phyloP scores from a whole-genome alignment of 2,888 invertebrate species.

The Endotricha flammealis region DNA sequence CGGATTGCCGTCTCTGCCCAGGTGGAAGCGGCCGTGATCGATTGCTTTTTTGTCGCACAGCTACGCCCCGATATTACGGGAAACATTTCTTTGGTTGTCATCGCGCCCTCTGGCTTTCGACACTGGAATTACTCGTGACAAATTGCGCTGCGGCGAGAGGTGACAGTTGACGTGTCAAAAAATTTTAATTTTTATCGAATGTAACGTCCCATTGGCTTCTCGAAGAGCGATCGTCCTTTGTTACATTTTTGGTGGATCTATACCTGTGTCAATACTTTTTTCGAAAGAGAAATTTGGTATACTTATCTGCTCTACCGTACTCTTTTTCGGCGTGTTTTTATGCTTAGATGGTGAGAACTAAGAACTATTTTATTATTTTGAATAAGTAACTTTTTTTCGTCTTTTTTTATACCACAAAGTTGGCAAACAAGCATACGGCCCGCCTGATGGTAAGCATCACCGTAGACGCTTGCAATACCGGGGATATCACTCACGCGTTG shows the following conservation, averaged over 20 bases:
- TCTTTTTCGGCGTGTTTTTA: too few species aligned
- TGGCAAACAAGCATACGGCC: too few species aligned
- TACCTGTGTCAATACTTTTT: background rate
- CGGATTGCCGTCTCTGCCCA: constrained; percentile 54
- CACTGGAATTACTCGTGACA: constrained; percentile 50
- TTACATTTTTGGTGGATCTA: background rate
- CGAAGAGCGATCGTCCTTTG: background rate
- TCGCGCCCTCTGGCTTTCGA: constrained; percentile 43
- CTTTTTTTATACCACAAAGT: too few species aligned
- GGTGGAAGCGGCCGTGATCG: constrained; percentile 61
- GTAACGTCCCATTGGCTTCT: constrained; percentile 14
- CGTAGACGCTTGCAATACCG: too few species aligned
- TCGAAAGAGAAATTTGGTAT: background rate
- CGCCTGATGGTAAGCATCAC: too few species aligned
- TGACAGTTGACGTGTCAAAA: constrained; percentile 32
- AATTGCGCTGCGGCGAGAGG: constrained; percentile 38
- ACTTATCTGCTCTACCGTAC: too few species aligned
- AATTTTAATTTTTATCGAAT: constrained; percentile 24
- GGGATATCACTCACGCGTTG: too few species aligned
- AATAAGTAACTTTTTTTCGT: too few species aligned
- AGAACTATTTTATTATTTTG: too few species aligned
- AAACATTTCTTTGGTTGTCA: constrained; percentile 56
- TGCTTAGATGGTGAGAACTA: too few species aligned
- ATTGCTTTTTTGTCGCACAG: constrained; percentile 62
- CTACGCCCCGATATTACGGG: constrained; percentile 43